A percentile compares a stretch with the other conserved stretches of the same genome.
These are phyloP conservation scores for Pemphredon lugubris DNA, from an alignment of 2,888 invertebrate species.

Conservation along the genomic window DNA sequence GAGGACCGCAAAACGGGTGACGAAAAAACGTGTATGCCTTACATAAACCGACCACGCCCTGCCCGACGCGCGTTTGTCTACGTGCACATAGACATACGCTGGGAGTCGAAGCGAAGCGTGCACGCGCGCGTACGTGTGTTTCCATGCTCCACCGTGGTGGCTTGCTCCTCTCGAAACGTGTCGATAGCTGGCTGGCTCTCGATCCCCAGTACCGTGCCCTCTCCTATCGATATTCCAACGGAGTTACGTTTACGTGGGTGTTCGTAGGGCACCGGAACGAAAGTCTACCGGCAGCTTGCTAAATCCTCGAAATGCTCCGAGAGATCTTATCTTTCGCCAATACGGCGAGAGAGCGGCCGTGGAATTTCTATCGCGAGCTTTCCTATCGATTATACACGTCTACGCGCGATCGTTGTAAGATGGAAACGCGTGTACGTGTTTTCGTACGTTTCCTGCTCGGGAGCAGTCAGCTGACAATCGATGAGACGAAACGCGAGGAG, in stretches of 20 bases:
- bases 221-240: conserved; percentile 54
- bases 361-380: conserved; percentile 54
- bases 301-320: conserved; percentile 72
- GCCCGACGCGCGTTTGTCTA: conserved; percentile 59
- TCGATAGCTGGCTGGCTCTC: conserved; percentile 59
- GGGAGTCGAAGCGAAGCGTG: neutral
- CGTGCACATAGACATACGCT: conserved; percentile 22
- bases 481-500: too few relatives aligned
- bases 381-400: conserved; percentile 43
- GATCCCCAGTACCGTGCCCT: conserved; percentile 50
- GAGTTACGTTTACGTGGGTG: conserved; percentile 63
- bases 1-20: conserved; percentile 69
- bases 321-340: conserved; percentile 63
- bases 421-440: too few relatives aligned
- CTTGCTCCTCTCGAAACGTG: conserved; percentile 62
- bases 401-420: too few relatives aligned
- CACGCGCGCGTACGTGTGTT: conserved; percentile 11
- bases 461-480: too few relatives aligned
- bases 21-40: conserved; percentile 78
- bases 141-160: conserved; percentile 31
- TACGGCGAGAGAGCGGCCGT: conserved; percentile 43
- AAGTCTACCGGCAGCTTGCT: conserved; percentile 67
- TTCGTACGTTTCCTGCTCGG: too few relatives aligned
- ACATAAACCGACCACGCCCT: conserved; percentile 80
- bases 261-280: conserved; percentile 71